Percentiles rank a stretch among this genome's conserved stretches.
These are phyloP conservation scores for Tretioscincus oriximinensis DNA, from an alignment of 2,113 vertebrate genomes.

Conservation along the genomic window DNA sequence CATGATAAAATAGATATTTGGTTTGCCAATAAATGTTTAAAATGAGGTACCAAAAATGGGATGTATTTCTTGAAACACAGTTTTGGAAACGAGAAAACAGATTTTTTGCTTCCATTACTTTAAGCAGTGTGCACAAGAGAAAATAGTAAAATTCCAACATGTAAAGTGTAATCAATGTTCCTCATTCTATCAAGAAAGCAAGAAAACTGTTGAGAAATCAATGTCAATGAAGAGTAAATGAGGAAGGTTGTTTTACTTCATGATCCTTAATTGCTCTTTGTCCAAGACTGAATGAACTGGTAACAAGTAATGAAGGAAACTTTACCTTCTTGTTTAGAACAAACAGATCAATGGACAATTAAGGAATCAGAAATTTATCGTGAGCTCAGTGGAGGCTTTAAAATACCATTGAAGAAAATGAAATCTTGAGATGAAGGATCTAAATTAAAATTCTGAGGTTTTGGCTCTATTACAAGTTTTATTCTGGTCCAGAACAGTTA, in stretches of 20 bases:
- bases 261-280: background rate
- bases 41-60: too few relatives aligned
- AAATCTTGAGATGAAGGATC: background rate
- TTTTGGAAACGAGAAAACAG: too few relatives aligned
- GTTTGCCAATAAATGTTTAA: too few relatives aligned
- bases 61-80: too few relatives aligned
- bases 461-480: background rate
- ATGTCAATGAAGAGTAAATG: conserved; percentile 39
- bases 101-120: too few relatives aligned
- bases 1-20: too few relatives aligned
- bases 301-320: conserved; percentile 39
- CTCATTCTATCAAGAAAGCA: conserved; percentile 16
- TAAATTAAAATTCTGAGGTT: rapidly evolving
- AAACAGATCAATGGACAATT: conserved; percentile 60
- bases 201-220: conserved; percentile 29
- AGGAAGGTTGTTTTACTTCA: conserved; percentile 13
- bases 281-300: background rate
- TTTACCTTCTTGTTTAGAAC: conserved; percentile 42
- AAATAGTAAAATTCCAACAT: background rate
- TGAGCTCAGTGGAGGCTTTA: conserved; percentile 36
- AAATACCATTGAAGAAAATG: conserved; percentile 8
- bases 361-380: conserved; percentile 44
- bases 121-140: conserved; percentile 1
- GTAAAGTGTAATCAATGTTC: conserved; percentile 25
- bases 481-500: background rate